Evolutionary conservation across 2,888 invertebrate genomes (phyloP).

Genomic region (Epinotia brunnichana): DNA sequence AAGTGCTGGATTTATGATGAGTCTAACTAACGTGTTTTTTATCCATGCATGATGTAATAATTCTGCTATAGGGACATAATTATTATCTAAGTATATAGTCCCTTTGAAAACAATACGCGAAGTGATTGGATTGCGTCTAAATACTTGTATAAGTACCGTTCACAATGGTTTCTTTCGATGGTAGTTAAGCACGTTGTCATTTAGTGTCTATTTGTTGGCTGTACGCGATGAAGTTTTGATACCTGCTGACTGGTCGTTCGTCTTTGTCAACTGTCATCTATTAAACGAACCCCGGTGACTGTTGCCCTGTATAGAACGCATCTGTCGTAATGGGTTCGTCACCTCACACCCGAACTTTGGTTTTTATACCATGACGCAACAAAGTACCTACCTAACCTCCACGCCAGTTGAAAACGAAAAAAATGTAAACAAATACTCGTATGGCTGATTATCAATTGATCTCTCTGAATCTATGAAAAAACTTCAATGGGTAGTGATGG

Average conservation of each 20-base stretch:
- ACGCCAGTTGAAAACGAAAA: too few relatives aligned
- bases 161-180: neutral
- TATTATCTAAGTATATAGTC: neutral
- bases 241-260: constrained; percentile 51
- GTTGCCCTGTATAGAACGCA: constrained; percentile 46
- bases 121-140: neutral
- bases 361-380: constrained; percentile 11
- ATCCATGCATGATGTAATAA: neutral
- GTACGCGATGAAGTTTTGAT: constrained; percentile 47
- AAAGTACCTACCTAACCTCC: too few relatives aligned
- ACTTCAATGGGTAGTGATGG: too few relatives aligned
- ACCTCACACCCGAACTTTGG: constrained; percentile 55
- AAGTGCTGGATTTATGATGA: too few relatives aligned
- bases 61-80: neutral
- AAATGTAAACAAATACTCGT: too few relatives aligned
- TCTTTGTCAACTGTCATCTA: constrained; percentile 58
- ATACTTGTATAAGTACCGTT: neutral
- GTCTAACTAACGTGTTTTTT: too few relatives aligned
- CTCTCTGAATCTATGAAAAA: too few relatives aligned
- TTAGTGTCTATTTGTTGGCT: constrained; percentile 27
- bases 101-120: neutral
- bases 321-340: constrained; percentile 58
- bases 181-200: constrained; percentile 23
- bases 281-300: constrained; percentile 56
- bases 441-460: too few relatives aligned